phyloP scores from a whole-genome alignment of 2,113 vertebrate species.

The Grantiella picta region DNA sequence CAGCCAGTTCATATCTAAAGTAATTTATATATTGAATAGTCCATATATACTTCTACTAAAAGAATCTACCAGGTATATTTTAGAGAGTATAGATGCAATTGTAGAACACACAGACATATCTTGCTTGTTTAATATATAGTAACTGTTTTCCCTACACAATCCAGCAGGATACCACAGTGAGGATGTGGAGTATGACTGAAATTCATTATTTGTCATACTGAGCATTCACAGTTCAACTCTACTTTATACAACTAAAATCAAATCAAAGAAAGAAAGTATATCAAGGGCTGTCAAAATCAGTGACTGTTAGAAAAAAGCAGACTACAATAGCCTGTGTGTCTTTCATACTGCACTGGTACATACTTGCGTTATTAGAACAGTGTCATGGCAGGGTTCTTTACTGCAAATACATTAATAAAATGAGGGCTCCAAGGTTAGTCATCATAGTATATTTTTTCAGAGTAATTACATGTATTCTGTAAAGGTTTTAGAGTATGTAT shows the following conservation, averaged over 20 bases:
- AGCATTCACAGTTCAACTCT: background rate
- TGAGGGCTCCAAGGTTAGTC: background rate
- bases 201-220: background rate
- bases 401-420: background rate
- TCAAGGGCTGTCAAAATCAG: background rate
- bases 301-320: background rate
- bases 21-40: background rate
- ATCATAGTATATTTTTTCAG: background rate
- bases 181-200: background rate
- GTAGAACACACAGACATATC: background rate
- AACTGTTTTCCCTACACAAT: background rate
- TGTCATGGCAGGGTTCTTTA: background rate
- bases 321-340: background rate
- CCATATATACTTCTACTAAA: background rate
- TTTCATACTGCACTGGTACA: background rate
- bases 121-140: background rate
- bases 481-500: background rate
- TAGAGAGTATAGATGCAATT: background rate
- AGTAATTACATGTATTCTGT: background rate
- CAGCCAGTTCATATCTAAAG: background rate
- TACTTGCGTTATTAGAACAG: background rate
- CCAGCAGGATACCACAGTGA: background rate
- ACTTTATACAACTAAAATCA: background rate
- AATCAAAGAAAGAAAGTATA: background rate
- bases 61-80: background rate